Evolutionary conservation across 2,888 invertebrate genomes (phyloP).

Genomic region (Crioceris asparagi): DNA sequence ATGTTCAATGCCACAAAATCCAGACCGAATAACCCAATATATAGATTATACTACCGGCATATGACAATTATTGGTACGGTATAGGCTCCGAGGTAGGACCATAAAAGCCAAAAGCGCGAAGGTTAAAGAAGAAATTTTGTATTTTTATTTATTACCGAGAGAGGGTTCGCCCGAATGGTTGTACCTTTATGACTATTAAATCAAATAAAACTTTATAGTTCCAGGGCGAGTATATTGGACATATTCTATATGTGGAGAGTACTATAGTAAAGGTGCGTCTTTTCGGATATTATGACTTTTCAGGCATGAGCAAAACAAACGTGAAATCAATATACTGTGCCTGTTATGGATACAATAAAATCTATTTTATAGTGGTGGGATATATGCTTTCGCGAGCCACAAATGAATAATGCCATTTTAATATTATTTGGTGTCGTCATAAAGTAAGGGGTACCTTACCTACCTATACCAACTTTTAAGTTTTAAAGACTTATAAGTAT

Average conservation of each 20-base stretch:
- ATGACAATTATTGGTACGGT: constrained; percentile 1
- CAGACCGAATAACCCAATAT: no score
- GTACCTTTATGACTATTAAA: constrained; percentile 28
- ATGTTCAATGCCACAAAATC: no score
- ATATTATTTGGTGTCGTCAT: no score
- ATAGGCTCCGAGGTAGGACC: constrained; percentile 10
- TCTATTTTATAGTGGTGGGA: no score
- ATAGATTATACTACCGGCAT: no score
- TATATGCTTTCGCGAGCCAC: no score
- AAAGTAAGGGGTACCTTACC: no score
- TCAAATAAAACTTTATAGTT: constrained; percentile 35
- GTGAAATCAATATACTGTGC: constrained; percentile 3
- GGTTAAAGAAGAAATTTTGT: constrained; percentile 22
- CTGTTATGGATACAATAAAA: no score
- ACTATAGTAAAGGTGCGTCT: constrained; percentile 24
- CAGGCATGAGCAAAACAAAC: constrained; percentile 4
- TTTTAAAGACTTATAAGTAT: no score
- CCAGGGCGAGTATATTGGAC: constrained; percentile 31
- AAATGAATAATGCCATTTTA: no score
- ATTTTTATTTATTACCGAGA: constrained; percentile 24
- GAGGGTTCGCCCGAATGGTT: constrained; percentile 21
- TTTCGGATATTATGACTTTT: not conserved
- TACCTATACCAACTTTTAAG: no score
- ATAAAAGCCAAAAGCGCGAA: constrained; percentile 18
- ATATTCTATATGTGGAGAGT: constrained; percentile 25